Base-by-base conservation (phyloP, 1,140 invertebrate genomes). In the Drosophila kanapiae region DNA sequence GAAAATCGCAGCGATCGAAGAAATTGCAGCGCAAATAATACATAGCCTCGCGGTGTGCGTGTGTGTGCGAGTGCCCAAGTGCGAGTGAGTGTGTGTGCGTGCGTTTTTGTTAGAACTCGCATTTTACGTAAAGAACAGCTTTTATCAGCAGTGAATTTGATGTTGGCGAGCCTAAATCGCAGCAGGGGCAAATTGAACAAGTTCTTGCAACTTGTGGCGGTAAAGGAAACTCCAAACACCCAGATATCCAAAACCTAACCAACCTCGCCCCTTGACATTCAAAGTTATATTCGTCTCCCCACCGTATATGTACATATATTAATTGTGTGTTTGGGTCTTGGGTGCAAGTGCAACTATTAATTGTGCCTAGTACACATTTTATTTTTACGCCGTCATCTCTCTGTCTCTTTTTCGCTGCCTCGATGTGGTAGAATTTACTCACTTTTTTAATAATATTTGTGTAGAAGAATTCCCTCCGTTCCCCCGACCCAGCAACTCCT, bases 191-290 rank as follows among this genome's bases (percentile, higher is more conserved):
- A 81, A 91, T 82, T 92, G 42, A 87, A 82, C 69, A 90, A 91
- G 82, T 79, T 92, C 80, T 91, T 92, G 74, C 91, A 92, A 70
- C 79, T 87, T 74, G 82, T 92, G 56, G 84, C 84, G 91, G 91
- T 92, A 92, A 92, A 84, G 57, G 29, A 33, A 61, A 16, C 18
- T 43, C 47, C 47, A 16, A 61, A 42, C 13, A 62, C 57, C 35
- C 62, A 27, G 5, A 68, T 40, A 47, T 49, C 8, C 51, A 57
- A 51, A 61, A 23, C 49, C 74, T 63, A 23, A 45, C 29, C 59
- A 54, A 62, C 54, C 69, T 78, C 71, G 80, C 67, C 82, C 75
- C 71, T 65, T 69, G 65, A 80, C 75, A 84, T 86, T 85, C 74
- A 77, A 64, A 72, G 31, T 78, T 47, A 65, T 78, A 58, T 64